These are phyloP conservation scores for Sminthurides aquaticus DNA, from an alignment of 2,888 invertebrate species.

Conservation along the genomic window DNA sequence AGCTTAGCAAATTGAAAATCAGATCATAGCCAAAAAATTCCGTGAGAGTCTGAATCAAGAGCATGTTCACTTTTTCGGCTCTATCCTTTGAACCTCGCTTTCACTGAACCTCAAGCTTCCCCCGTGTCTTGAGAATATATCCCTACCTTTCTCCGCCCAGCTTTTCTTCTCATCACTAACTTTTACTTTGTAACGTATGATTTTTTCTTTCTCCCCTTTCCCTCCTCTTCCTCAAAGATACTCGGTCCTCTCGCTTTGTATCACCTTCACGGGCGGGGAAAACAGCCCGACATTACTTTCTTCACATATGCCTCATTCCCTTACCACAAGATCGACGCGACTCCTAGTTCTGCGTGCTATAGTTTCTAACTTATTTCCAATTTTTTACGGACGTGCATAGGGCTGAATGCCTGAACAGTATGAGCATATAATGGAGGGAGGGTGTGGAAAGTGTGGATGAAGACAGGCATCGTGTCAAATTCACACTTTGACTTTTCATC, in stretches of 20 bases:
- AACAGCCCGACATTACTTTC: too few species aligned
- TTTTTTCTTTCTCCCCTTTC: background rate
- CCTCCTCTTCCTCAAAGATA: background rate
- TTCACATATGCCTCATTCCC: too few species aligned
- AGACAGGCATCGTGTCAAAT: background rate
- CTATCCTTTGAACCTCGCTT: background rate
- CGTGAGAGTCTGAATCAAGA: background rate
- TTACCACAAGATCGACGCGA: too few species aligned
- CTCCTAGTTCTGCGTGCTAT: too few species aligned
- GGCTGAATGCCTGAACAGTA: too few species aligned
- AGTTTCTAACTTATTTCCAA: too few species aligned
- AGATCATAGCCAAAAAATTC: slow-evolving; percentile 23
- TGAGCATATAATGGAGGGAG: too few species aligned
- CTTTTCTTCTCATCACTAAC: background rate
- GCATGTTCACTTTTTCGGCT: background rate
- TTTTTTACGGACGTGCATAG: too few species aligned
- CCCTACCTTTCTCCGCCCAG: background rate
- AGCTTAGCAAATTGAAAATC: slow-evolving; percentile 35
- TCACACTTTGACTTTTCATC: background rate
- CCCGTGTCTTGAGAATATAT: background rate
- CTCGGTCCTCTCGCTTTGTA: too few species aligned
- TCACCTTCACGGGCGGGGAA: background rate
- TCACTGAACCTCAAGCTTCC: too few species aligned
- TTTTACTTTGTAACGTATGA: background rate
- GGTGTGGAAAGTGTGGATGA: too few species aligned